Evolutionary conservation across 2,888 invertebrate genomes (phyloP).

Genomic region (Pedicia rivosa): DNA sequence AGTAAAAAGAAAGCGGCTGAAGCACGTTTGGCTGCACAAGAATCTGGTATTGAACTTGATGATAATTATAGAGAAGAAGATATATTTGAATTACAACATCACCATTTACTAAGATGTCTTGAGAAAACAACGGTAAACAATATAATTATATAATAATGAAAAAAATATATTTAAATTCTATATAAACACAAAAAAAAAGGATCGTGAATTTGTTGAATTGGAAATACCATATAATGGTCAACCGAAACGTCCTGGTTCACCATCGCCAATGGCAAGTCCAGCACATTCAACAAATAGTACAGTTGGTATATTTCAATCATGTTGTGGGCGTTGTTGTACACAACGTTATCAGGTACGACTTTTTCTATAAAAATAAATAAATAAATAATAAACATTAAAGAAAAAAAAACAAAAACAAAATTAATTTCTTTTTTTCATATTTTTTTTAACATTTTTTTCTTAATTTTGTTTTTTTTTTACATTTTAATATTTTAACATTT

Average conservation of each 20-base stretch:
- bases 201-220: constrained; percentile 93
- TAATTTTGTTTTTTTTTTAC: no score
- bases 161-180: neutral
- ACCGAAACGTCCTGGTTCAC: constrained; percentile 79
- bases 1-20: constrained; percentile 98
- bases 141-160: constrained; percentile 6
- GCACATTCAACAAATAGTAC: constrained; percentile 67
- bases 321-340: constrained; percentile 71
- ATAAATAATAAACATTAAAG: no score
- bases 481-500: no score
- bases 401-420: no score
- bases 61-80: constrained; percentile 85
- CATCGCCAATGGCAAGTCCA: constrained; percentile 73
- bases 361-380: no score
- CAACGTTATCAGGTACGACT: constrained; percentile 74
- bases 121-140: constrained; percentile 83
- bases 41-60: constrained; percentile 81
- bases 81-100: constrained; percentile 97
- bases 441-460: no score
- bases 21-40: constrained; percentile 81
- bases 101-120: constrained; percentile 90
- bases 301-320: constrained; percentile 56
- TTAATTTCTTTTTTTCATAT: no score
- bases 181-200: constrained; percentile 33
- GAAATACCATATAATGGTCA: constrained; percentile 90